These are phyloP conservation scores for Dolichotis patagonum DNA, from an alignment of 2,113 vertebrate genomes.

Conservation along the genomic window DNA sequence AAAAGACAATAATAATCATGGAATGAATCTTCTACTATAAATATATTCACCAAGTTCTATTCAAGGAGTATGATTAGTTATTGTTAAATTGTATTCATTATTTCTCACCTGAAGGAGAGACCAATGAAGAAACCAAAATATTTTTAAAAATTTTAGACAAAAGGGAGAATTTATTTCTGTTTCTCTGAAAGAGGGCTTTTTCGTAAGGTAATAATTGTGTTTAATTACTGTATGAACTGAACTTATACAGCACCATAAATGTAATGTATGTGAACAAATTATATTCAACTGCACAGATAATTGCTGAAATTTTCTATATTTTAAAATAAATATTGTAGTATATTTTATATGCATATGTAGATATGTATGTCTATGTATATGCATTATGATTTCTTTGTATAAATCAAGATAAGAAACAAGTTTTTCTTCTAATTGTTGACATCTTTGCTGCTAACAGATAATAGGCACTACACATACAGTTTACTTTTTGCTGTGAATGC, in stretches of 20 bases:
- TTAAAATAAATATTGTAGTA: neutral
- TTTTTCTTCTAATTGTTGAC: neutral
- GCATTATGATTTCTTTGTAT: neutral
- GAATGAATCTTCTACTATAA: neutral
- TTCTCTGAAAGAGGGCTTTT: neutral
- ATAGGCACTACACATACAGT: neutral
- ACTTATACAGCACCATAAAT: neutral
- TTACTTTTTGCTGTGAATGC: neutral
- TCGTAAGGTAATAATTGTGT: neutral
- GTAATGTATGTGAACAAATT: neutral
- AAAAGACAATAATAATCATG: neutral
- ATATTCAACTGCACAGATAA: neutral
- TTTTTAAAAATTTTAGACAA: slow-evolving; percentile 7
- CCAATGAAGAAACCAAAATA: neutral
- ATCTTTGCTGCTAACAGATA: neutral
- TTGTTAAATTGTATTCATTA: neutral
- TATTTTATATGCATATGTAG: neutral
- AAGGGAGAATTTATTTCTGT: neutral
- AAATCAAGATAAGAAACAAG: neutral
- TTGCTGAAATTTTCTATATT: neutral
- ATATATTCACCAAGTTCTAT: neutral
- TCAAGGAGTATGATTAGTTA: neutral
- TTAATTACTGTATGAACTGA: neutral
- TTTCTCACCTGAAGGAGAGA: neutral
- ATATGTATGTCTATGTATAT: neutral